phyloP scores from a whole-genome alignment of 1,140 invertebrate genomes.

The Drosophila eugracilis region DNA sequence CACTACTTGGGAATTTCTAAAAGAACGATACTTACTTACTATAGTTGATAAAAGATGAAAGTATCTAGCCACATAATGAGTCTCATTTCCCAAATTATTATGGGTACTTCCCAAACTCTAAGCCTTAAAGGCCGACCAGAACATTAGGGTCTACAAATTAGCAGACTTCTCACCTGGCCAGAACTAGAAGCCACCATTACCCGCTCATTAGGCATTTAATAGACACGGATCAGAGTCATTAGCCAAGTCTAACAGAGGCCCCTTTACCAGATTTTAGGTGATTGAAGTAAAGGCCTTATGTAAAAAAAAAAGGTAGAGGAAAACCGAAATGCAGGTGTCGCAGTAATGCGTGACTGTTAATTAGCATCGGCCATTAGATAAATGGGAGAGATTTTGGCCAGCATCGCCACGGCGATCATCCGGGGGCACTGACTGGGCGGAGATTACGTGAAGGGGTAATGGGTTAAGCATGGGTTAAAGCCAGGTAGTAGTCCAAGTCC shows the following conservation, averaged over 20 bases:
- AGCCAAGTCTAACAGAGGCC: slow-evolving; percentile 12
- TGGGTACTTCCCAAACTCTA: background rate
- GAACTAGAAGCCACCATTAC: slow-evolving; percentile 17
- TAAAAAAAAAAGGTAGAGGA: slow-evolving; percentile 32
- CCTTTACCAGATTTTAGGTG: background rate
- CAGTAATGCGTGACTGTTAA: slow-evolving; percentile 49
- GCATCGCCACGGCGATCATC: background rate
- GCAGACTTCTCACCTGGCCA: slow-evolving; percentile 4
- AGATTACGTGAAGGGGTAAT: slow-evolving; percentile 33
- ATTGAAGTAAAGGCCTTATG: slow-evolving; percentile 33
- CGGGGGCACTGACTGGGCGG: slow-evolving; percentile 7
- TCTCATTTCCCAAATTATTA: background rate
- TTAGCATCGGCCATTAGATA: slow-evolving; percentile 43
- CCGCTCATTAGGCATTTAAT: slow-evolving; percentile 7
- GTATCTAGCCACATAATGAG: background rate
- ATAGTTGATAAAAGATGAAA: background rate
- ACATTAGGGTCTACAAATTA: background rate
- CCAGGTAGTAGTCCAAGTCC: slow-evolving; percentile 42
- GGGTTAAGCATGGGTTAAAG: slow-evolving; percentile 14
- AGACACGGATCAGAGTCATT: slow-evolving; percentile 8
- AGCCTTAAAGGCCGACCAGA: background rate
- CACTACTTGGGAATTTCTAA: too few relatives aligned
- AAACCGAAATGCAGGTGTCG: slow-evolving; percentile 43
- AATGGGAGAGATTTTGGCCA: slow-evolving; percentile 38
- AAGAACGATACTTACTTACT: too few relatives aligned